Evolutionary conservation across 2,113 vertebrate species (phyloP).

Genomic region (Athene noctua): DNA sequence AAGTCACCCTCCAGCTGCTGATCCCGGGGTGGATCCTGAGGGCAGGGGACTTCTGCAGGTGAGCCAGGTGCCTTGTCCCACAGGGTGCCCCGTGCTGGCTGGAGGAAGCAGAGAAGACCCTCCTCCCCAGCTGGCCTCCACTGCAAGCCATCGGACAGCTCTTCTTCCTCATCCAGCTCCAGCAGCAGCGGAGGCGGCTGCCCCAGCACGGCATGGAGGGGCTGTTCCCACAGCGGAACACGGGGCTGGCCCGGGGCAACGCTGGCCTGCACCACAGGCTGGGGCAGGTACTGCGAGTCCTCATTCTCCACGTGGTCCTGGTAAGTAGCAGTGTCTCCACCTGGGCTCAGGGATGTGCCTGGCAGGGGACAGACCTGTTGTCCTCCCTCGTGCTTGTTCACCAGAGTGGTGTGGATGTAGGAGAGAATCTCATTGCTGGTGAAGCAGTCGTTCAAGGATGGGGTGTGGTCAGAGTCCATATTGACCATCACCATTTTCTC

Average conservation of each 20-base stretch:
- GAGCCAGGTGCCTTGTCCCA: not conserved
- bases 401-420: slow-evolving; percentile 65
- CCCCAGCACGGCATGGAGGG: not conserved
- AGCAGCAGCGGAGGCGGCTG: not conserved
- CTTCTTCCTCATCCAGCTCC: accelerated
- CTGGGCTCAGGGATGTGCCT: not conserved
- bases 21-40: accelerated
- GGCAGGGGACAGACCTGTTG: not conserved
- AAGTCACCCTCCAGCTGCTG: not conserved
- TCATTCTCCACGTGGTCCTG: not conserved
- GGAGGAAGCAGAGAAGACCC: not conserved
- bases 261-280: not conserved
- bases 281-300: not conserved
- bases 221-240: not conserved
- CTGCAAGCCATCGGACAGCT: accelerated
- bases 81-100: not conserved
- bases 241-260: not conserved
- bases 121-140: not conserved
- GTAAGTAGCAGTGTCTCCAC: accelerated
- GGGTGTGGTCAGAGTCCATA: slow-evolving; percentile 42
- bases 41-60: not conserved
- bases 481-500: slow-evolving; percentile 80
- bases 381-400: not conserved
- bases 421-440: slow-evolving; percentile 75
- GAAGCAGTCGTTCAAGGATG: slow-evolving; percentile 63